A percentile compares a stretch with the other conserved stretches of the same genome.
Evolutionary conservation across 1,140 invertebrate genomes (phyloP).

Genomic region (Varroa destructor): DNA sequence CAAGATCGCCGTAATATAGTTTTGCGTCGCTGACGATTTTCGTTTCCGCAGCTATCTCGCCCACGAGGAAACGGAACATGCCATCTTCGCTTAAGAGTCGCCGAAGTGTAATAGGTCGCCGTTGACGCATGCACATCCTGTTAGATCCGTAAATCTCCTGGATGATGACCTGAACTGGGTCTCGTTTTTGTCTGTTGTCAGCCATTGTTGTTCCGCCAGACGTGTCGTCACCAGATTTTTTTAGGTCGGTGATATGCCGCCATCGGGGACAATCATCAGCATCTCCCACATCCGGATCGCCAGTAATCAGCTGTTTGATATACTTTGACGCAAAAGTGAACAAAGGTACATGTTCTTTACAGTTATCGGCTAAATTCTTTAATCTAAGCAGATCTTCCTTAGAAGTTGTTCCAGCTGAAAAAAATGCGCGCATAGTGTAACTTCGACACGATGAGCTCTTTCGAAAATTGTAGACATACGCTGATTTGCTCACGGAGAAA

Average conservation of each 20-base stretch:
- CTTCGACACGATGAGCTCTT: not conserved
- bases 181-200: not conserved
- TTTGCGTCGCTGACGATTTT: constrained; percentile 11
- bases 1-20: not conserved
- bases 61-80: not conserved
- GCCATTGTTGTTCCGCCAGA: not conserved
- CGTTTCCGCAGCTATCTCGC: not conserved
- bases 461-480: no score
- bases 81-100: constrained; percentile 14
- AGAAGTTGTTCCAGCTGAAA: not conserved
- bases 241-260: not conserved
- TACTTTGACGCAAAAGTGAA: not conserved
- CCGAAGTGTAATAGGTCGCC: not conserved
- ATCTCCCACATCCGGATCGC: not conserved
- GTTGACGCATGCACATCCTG: not conserved
- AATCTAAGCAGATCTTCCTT: not conserved
- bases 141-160: not conserved
- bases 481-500: no score
- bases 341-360: not conserved
- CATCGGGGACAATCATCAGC: not conserved
- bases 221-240: not conserved
- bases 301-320: not conserved
- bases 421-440: not conserved
- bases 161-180: constrained; percentile 18
- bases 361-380: not conserved